Base-by-base conservation (phyloP, 2,797 vertebrate species). In the Psittacula derbiana region DNA sequence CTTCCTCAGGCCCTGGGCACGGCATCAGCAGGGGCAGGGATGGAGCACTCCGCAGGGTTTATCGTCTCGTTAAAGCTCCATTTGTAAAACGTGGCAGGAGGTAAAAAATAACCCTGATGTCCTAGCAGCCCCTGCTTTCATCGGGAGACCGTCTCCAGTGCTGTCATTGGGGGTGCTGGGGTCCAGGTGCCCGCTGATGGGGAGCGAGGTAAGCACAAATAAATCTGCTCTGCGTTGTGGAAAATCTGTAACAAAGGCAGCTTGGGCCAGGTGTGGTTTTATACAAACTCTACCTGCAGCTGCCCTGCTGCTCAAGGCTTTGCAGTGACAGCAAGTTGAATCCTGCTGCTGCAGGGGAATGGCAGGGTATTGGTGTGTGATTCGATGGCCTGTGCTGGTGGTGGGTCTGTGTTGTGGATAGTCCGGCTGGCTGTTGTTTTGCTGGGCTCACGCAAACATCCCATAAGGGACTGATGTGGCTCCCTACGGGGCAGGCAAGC, bases 381-480 rank as follows among this genome's bases (percentile, higher is more conserved):
- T 7, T 6, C 1, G 6, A 4, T 27, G 61, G 16, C 3, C 2
- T 20, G 4, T 28, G n/a, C 14, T 11, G 38, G 43, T 21, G 38
- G 31, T 4, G 27, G 41, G 33, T 25, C 41, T 67, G 61, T 1
- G 5, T 3, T 25, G 41, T 4, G 15, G 28, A 2, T 23, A 24
- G 49, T 12, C 40, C 1, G 1, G 33, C 21, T 46, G 24, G 30
- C 50, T 50, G 30, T 16, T 4, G 5, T 52, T 74, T 62, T 58
- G 55, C 33, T 23, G 21, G 61, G 58, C 23, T 16, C 13, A 12
- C 10, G 4, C 44, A 20, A 8, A 15, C 18, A n/a, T 24, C 33
- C 52, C 43, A 0, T 5, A 16, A 38, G 47, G 53, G 24, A 20
- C 43, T 30, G 52, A 16, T 4, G 5, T 3, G 11, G 47, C 11